phyloP scores from a whole-genome alignment of 2,888 invertebrate genomes.

The Cataglyphis rosenhaueri region DNA sequence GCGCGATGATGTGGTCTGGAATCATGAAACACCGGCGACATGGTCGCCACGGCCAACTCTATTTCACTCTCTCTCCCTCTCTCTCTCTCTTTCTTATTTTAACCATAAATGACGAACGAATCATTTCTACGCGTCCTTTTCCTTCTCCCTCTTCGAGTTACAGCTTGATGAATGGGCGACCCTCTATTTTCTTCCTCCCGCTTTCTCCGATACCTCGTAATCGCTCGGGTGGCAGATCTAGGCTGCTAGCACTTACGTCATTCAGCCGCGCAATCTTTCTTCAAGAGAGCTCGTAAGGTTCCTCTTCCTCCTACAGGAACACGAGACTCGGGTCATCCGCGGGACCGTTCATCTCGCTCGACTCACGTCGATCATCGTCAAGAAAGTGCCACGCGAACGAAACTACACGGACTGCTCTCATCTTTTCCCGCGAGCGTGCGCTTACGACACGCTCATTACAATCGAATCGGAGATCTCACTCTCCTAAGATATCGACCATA shows the following conservation, averaged over 20 bases:
- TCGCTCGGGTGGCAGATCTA: conserved; percentile 80
- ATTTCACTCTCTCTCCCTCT: conserved; percentile 13
- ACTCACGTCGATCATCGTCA: conserved; percentile 70
- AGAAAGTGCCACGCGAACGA: conserved; percentile 59
- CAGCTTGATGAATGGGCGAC: conserved; percentile 77
- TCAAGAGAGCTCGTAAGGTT: conserved; percentile 33
- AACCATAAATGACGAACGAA: conserved; percentile 21
- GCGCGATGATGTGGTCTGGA: conserved; percentile 78
- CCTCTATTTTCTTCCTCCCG: conserved; percentile 58
- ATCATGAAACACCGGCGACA: conserved; percentile 74
- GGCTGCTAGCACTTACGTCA: conserved; percentile 78
- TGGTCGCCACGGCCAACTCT: conserved; percentile 52
- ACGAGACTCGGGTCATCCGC: conserved; percentile 43
- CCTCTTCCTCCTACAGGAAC: conserved; percentile 31
- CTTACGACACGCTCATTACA: conserved; percentile 66
- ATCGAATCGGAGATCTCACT: conserved; percentile 24
- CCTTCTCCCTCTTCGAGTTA: conserved; percentile 54
- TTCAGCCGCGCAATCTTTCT: conserved; percentile 44
- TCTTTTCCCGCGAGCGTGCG: conserved; percentile 56
- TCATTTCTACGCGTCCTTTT: conserved; percentile 6
- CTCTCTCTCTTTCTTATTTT: conserved; percentile 7
- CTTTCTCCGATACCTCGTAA: conserved; percentile 72
- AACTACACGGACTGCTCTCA: conserved; percentile 56
- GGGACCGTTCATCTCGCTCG: conserved; percentile 54
- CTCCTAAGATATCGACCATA: neutral